These are phyloP conservation scores for Ypsolopha sequella DNA, from an alignment of 2,888 invertebrate species.

Conservation along the genomic window DNA sequence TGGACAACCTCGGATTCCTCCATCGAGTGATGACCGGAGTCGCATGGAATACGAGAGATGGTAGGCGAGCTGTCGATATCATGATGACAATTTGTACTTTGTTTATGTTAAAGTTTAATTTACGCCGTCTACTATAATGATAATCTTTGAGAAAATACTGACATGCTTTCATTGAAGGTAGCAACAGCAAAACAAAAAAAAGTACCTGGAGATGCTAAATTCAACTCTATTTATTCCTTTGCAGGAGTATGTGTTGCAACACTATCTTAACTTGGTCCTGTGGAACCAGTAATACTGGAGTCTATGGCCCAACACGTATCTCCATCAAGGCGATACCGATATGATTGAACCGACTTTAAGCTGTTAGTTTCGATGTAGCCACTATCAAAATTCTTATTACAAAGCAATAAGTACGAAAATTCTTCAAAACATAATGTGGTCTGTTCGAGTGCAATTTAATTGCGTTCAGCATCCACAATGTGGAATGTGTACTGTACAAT, in stretches of 20 bases:
- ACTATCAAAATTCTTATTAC: too few species aligned
- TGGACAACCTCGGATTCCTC: conserved; percentile 33
- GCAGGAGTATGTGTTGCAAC: neutral
- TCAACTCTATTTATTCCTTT: neutral
- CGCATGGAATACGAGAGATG: conserved; percentile 1
- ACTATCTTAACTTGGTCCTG: conserved; percentile 10
- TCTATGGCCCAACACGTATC: conserved; percentile 14
- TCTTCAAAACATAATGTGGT: neutral
- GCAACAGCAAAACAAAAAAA: too few species aligned
- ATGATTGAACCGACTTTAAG: conserved; percentile 11
- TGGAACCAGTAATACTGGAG: conserved; percentile 26
- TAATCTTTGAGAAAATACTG: neutral
- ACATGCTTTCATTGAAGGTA: neutral
- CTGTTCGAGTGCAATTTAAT: conserved; percentile 8
- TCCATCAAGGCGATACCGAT: conserved; percentile 20
- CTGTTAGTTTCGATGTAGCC: neutral
- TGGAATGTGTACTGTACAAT: conserved; percentile 21
- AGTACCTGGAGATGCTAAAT: neutral
- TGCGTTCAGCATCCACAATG: conserved; percentile 21
- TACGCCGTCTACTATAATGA: neutral
- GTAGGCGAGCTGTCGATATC: neutral
- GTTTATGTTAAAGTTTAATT: neutral
- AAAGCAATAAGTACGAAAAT: too few species aligned
- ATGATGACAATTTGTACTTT: neutral
- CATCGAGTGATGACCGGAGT: conserved; percentile 12